Evolutionary conservation across 2,888 invertebrate species (phyloP).

Genomic region (Drosophila aldrichi): DNA sequence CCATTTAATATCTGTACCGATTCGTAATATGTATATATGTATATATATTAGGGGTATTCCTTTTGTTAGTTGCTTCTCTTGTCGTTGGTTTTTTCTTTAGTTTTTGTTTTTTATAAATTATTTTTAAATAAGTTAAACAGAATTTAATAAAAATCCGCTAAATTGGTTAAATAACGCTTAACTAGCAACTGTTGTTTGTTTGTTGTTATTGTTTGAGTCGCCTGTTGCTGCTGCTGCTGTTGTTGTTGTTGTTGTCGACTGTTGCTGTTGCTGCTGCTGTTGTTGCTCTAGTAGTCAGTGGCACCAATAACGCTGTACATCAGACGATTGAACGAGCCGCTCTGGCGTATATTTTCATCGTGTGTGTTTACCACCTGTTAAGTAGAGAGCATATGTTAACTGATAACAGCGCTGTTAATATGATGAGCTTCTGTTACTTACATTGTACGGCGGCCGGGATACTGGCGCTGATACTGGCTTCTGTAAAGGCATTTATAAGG

Average conservation of each 20-base stretch:
- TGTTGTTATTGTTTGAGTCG: constrained; percentile 35
- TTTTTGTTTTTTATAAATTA: constrained; percentile 64
- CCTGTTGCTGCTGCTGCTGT: constrained; percentile 32
- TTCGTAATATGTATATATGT: constrained; percentile 47
- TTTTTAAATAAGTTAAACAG: constrained; percentile 73
- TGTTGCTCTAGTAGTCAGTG: constrained; percentile 87
- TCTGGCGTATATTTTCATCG: constrained; percentile 94
- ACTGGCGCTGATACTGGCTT: constrained; percentile 85
- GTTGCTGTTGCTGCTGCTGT: constrained; percentile 38
- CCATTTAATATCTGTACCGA: constrained; percentile 66
- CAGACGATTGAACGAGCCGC: constrained; percentile 95
- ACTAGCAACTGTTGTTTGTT: constrained; percentile 50
- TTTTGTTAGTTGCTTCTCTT: constrained; percentile 62
- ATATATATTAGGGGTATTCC: constrained; percentile 57
- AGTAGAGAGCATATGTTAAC: not conserved
- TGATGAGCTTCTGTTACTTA: constrained; percentile 66
- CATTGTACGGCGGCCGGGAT: constrained; percentile 85
- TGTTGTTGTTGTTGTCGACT: constrained; percentile 27
- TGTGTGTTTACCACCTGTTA: constrained; percentile 86
- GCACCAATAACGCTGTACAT: constrained; percentile 96
- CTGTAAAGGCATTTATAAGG: constrained; percentile 60
- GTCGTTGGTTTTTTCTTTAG: constrained; percentile 24
- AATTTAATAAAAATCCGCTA: constrained; percentile 79
- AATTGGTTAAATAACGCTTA: constrained; percentile 73
- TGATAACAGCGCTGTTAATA: constrained; percentile 10